phyloP scores from a whole-genome alignment of 2,113 vertebrate genomes.

The Trochalopteron elliotii region DNA sequence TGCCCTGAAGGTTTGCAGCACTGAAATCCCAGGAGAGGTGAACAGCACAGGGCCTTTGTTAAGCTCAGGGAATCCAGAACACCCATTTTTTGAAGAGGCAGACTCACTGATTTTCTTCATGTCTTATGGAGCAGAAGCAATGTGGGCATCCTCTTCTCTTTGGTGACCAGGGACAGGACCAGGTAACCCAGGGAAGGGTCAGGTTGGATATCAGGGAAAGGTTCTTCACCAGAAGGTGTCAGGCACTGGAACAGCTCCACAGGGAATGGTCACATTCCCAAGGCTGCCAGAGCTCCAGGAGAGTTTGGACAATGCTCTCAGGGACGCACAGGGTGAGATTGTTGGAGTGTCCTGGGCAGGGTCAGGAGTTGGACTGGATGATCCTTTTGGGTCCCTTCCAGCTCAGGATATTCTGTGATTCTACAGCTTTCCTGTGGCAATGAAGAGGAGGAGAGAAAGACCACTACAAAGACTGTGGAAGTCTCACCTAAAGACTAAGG shows the following conservation, averaged over 20 bases:
- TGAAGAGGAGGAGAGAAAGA: not conserved
- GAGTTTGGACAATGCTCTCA: fast-evolving
- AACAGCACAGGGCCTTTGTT: not conserved
- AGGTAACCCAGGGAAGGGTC: fast-evolving
- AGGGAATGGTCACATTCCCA: not conserved
- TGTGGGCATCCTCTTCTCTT: not conserved
- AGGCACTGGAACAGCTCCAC: not conserved
- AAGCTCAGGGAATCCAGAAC: not conserved
- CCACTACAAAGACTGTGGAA: not conserved
- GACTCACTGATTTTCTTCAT: not conserved
- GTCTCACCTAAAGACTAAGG: not conserved
- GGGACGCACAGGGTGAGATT: not conserved
- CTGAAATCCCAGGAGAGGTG: not conserved
- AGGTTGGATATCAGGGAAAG: not conserved
- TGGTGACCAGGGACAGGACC: not conserved
- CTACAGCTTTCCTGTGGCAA: not conserved
- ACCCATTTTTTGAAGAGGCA: fast-evolving
- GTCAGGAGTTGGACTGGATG: fast-evolving
- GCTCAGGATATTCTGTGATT: not conserved
- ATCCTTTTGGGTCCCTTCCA: not conserved
- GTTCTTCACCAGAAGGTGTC: not conserved
- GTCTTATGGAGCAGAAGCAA: not conserved
- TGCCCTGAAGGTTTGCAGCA: not conserved
- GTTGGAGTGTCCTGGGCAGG: not conserved
- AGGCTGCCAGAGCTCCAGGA: not conserved